Evolutionary conservation across 2,888 invertebrate genomes (phyloP).

Genomic region (Steinernema scapterisci): DNA sequence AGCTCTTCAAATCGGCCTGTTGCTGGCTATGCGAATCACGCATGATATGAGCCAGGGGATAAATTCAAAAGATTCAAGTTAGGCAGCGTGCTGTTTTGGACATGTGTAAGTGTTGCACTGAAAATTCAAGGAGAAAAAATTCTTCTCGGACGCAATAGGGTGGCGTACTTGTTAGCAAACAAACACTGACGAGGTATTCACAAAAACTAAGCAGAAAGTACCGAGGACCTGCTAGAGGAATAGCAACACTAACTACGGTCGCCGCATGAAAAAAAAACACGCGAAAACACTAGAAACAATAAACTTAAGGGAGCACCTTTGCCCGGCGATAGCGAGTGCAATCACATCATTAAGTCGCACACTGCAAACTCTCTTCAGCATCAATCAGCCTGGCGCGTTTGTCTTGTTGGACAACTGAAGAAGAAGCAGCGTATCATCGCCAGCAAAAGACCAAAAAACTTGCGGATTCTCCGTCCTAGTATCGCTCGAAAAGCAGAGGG

Average conservation of each 20-base stretch:
- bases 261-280: background rate
- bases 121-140: background rate
- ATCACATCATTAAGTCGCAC: background rate
- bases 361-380: background rate
- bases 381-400: background rate
- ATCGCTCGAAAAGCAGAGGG: background rate
- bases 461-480: background rate
- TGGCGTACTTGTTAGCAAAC: background rate
- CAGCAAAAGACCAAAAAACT: conserved; percentile 2
- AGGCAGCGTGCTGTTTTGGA: too few relatives aligned
- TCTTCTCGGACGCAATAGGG: background rate
- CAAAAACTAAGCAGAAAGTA: too few relatives aligned
- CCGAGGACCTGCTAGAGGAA: too few relatives aligned
- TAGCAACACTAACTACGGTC: too few relatives aligned
- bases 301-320: background rate
- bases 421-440: background rate
- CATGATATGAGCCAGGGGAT: too few relatives aligned
- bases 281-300: background rate
- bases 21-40: too few relatives aligned
- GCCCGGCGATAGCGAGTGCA: background rate
- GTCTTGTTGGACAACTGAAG: background rate
- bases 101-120: too few relatives aligned
- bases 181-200: background rate
- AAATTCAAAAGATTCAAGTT: too few relatives aligned
- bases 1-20: too few relatives aligned